Percentiles rank a stretch among this genome's conserved stretches.
Conservation (phyloP, 30 jellyfish, hydroid and myxozoan genomes). For the Rhopilema esculentum region DNA sequence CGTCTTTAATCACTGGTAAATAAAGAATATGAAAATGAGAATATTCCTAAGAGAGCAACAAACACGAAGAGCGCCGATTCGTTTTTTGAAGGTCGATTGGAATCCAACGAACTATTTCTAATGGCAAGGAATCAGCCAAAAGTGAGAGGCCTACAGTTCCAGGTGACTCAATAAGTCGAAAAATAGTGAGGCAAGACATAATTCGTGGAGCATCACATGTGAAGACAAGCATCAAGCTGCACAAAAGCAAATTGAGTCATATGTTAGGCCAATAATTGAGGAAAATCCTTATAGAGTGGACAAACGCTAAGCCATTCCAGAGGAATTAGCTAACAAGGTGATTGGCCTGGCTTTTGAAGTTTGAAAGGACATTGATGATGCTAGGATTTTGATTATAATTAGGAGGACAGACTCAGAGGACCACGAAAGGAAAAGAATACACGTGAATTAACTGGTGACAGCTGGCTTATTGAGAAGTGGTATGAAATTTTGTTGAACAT, state of each 20-base stretch:
- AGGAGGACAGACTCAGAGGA: conserved; percentile 8
- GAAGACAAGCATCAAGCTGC: not conserved
- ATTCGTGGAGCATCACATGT: no score
- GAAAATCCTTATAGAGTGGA: no score
- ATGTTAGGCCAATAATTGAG: not conserved
- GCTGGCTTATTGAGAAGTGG: conserved; percentile 1
- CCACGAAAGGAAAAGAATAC: not conserved
- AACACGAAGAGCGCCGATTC: not conserved
- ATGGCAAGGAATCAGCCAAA: no score
- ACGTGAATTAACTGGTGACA: not conserved
- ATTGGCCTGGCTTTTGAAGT: conserved; percentile 7
- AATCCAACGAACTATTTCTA: no score
- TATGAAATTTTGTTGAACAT: not conserved
- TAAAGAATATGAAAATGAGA: no score
- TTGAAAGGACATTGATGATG: not conserved
- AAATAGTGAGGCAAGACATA: no score
- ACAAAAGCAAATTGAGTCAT: not conserved
- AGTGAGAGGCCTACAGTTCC: no score
- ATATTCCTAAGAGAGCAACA: not conserved
- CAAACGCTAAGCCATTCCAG: not conserved
- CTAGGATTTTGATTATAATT: no score
- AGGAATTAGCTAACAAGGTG: conserved; percentile 2
- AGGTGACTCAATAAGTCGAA: no score
- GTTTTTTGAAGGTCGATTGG: not conserved
- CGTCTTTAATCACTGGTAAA: no score